Evolutionary conservation across 2,888 invertebrate species (phyloP).

Genomic region (Catonia carolina): DNA sequence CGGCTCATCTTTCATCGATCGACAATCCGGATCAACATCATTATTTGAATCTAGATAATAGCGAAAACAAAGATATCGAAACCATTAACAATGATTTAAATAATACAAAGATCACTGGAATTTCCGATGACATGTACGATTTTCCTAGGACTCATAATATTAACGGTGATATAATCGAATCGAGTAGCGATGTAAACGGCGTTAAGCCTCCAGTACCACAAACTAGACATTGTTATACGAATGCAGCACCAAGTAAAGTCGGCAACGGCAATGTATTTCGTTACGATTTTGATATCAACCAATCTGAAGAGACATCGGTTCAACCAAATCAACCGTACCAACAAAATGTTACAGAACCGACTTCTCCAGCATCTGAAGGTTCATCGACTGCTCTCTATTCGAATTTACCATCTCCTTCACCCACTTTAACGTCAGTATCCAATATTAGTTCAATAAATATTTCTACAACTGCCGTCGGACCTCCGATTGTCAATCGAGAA

Average conservation of each 20-base stretch:
- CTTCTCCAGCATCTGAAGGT: conserved; percentile 48
- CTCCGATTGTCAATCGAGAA: conserved; percentile 74
- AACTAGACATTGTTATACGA: conserved; percentile 52
- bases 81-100: conserved; percentile 39
- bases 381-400: conserved; percentile 51
- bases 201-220: conserved; percentile 37
- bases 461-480: conserved; percentile 39
- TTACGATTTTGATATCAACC: conserved; percentile 48
- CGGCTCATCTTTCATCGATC: conserved; percentile 48
- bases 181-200: conserved; percentile 36
- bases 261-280: conserved; percentile 48
- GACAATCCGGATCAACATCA: conserved; percentile 43
- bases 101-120: neutral
- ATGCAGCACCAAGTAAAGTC: conserved; percentile 48
- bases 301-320: conserved; percentile 25
- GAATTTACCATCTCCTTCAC: conserved; percentile 51
- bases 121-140: conserved; percentile 50
- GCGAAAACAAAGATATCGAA: conserved; percentile 36
- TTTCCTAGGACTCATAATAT: conserved; percentile 61
- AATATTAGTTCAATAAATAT: neutral
- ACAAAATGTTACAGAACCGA: conserved; percentile 41
- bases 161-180: conserved; percentile 41
- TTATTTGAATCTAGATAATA: conserved; percentile 45
- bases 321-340: conserved; percentile 8
- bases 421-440: conserved; percentile 18